A percentile compares a stretch with the other conserved stretches of the same genome.
These are phyloP conservation scores for Holacanthus passer DNA, from an alignment of 2,113 vertebrate genomes.

Conservation along the genomic window DNA sequence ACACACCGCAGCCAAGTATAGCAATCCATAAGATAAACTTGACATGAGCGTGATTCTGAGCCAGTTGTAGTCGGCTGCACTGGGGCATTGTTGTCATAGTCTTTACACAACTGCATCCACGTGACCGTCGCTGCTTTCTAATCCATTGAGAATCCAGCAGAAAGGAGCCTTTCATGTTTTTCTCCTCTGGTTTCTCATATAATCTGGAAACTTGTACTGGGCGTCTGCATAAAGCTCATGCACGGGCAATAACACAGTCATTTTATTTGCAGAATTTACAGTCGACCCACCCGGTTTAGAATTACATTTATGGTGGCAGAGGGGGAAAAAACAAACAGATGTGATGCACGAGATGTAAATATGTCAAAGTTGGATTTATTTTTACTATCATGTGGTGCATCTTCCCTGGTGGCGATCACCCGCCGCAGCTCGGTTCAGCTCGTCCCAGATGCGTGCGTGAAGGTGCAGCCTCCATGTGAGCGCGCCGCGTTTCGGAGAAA, in stretches of 20 bases:
- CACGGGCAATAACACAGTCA: neutral
- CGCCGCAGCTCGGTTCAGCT: slow-evolving; percentile 1
- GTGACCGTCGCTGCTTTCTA: slow-evolving; percentile 79
- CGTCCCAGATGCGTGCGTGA: slow-evolving; percentile 38
- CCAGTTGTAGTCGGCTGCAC: slow-evolving; percentile 38
- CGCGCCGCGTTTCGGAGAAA: slow-evolving; percentile 49
- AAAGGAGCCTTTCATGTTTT: slow-evolving; percentile 71
- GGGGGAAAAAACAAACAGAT: neutral
- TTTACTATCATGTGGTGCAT: neutral
- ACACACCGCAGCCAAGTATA: slow-evolving; percentile 28
- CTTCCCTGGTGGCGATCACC: neutral
- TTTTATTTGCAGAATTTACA: slow-evolving; percentile 6
- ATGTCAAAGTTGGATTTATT: neutral
- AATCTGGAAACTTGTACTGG: slow-evolving; percentile 29
- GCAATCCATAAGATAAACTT: slow-evolving; percentile 46
- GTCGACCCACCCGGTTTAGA: neutral
- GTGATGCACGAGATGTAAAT: neutral
- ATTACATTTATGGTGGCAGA: neutral
- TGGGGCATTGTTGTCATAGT: slow-evolving; percentile 63
- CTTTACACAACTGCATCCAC: slow-evolving; percentile 76
- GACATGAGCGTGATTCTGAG: slow-evolving; percentile 48
- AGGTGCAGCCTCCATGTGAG: slow-evolving; percentile 40
- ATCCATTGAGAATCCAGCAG: slow-evolving; percentile 75
- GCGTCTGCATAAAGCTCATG: slow-evolving; percentile 30
- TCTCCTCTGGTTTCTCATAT: slow-evolving; percentile 48